Evolutionary conservation across 2,797 vertebrate species (phyloP), one percentile per base, ranked within the genome.

Genomic region (Leuciscus waleckii): DNA sequence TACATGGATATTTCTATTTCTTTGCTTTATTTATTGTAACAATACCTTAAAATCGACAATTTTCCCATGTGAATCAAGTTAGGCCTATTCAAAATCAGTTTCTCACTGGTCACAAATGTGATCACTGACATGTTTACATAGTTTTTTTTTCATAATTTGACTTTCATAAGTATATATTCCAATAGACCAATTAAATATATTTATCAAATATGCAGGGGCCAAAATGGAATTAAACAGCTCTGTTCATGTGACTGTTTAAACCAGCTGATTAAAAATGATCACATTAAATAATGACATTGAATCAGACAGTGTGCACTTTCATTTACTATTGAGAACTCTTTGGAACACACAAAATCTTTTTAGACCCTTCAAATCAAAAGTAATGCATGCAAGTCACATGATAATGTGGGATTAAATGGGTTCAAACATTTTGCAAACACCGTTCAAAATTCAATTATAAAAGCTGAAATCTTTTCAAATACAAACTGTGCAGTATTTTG

Each of bases 81-180:
- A 49, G 46, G 14, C 5, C 46, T 49, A 21, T 78, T 19, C 16
- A 19, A 63, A 78, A 63, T 1, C 4, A 1, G 46, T 51, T n/a
- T 56, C 32, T 76, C 21, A n/a, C 32, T 37, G 51, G 11, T 23
- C 5, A 54, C 46, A 76, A 54, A 13, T 26, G 19, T 23, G 6
- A 54, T 75, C 29, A 75, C 11, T 76, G 32, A 37, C 49, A 23
- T 56, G 75, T 68, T 68, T 68, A 37, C 65, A 65, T 16, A n/a
- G 7, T 43, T 26, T 19, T 41, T 37, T 4, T 29, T 29, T 29
- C 29, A 29, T 29, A 29, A 29, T 29, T 29, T 29, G 29, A 29
- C 29, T 29, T 13, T 4, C 4, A 41, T 17, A 17, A 17, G 17
- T 14, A n/a, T n/a, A n/a, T n/a, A 13, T 17, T 41, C 17, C 4